Base-by-base conservation (phyloP, 2,113 vertebrate genomes). In the Gadus chalcogrammus region DNA sequence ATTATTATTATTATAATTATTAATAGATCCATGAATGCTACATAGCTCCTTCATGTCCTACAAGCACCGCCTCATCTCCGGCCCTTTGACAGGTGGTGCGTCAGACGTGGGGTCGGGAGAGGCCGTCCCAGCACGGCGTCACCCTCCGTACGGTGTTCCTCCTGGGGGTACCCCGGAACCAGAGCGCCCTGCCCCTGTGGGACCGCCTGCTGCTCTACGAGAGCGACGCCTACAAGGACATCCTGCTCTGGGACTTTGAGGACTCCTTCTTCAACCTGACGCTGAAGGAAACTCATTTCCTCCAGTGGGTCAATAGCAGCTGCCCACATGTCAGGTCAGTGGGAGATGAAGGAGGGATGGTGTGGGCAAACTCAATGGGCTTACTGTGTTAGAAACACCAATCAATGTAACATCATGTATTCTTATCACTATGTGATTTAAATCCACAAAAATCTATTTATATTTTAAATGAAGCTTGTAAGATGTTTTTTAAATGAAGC, bases 221-320 rank as follows among this genome's bases (percentile, higher is more conserved):
- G 89, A 98, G 95, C 60, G 88, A 88, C 0, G 77, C 80, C 0
- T 98, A 94, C 5, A 65, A 75, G 1, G 97, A 99, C 68, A 91
- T 99, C 78, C 86, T 99, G 65, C 92, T 99, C 6, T 99, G 97
- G 97, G 95, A 95, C 80, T 99, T 99, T 68, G 89, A 94, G 0
- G 97, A 99, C 88, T 98, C 97, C 0, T 99, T 99, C 86, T 99
- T 99, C 89, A 99, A 99, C 79, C 81, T 99, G 81, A 99, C 97
- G 0, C 91, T 99, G 65, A 99, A 99, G 85, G 97, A 99, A 90
- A 96, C 95, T 0, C 95, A 99, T 79, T 99, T 99, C 74, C 91
- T 99, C 11, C 84, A 89, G 65, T 99, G 97, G 97, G 84, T 98
- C 16, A 93, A 95, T 22, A 81, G 80, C 17, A 96, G 93, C 87